phyloP scores from a whole-genome alignment of 2,113 vertebrate species.

The Emydura subglobosa region DNA sequence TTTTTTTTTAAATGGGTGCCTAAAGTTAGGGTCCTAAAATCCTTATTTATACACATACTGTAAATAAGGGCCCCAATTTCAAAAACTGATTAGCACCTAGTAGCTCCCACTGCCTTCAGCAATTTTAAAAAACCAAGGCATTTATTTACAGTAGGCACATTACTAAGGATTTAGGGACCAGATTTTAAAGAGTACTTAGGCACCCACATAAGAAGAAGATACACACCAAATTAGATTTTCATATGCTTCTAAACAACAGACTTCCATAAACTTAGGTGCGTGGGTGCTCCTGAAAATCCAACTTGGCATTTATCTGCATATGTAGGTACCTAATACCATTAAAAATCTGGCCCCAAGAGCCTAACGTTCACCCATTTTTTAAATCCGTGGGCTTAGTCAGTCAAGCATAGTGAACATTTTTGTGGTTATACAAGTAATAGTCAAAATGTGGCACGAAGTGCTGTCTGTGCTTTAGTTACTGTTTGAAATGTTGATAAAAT shows the following conservation, averaged over 20 bases:
- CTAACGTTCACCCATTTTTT: background rate
- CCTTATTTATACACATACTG: accelerated
- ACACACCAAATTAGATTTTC: conserved; percentile 4
- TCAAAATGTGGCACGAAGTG: background rate
- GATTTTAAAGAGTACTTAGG: background rate
- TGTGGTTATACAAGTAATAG: background rate
- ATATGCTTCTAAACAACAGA: background rate
- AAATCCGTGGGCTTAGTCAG: background rate
- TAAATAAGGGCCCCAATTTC: background rate
- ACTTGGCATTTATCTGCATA: background rate
- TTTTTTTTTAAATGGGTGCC: accelerated
- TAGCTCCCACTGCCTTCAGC: background rate
- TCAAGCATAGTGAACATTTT: background rate
- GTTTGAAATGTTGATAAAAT: background rate
- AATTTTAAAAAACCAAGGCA: background rate
- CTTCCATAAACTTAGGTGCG: background rate
- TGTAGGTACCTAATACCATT: background rate
- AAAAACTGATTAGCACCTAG: background rate
- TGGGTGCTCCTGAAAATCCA: background rate
- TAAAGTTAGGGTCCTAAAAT: background rate
- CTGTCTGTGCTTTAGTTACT: background rate
- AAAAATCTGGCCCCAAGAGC: background rate
- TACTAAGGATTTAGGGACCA: background rate
- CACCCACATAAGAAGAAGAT: background rate
- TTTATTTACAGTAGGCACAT: background rate